Base-by-base conservation (phyloP, 2,888 invertebrate genomes). In the Drosophila prostipennis region DNA sequence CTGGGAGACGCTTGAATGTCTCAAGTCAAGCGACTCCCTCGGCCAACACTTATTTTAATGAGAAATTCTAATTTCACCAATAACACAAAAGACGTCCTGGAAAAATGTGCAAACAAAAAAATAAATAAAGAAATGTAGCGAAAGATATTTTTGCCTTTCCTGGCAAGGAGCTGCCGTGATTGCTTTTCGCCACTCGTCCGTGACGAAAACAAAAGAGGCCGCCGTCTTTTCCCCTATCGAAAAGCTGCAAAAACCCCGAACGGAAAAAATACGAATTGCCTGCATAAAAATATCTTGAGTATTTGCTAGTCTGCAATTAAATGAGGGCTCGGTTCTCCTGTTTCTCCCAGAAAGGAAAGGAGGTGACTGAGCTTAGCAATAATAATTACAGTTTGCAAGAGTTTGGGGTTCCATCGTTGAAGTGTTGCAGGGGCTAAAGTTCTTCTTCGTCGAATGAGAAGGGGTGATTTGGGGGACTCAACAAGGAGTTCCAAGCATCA, bases 61-160 rank as follows among this genome's bases (percentile, higher is more conserved):
- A 85, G 85, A 85, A 85, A 87, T 85, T 85, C 89, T 87, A 85
- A 85, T 88, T 85, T 88, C 87, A 76, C 89, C 89, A 89, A 85
- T 85, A 76, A 78, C 68, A 86, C 84, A 87, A 88, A 80, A 75
- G 56, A 46, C 64, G 67, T 45, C 55, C 52, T 56, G 57, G 40
- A 68, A 76, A 65, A 79, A 82, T 78, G 76, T 69, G 72, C 77
- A 79, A 72, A 77, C 71, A 81, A 75, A 71, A 52, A 56, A 23
- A 45, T 39, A 48, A 71, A 59, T 36, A 60, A 46, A 40, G 69
- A 60, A 69, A 78, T 74, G 58, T 59, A 75, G 53, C 59, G 40
- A 52, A 68, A 72, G 64, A 74, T 78, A 80, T 84, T 76, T 70
- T 76, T 63, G 57, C 54, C 55, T 76, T 58, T 56, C 58, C 54